Evolutionary conservation across 2,113 vertebrate genomes (phyloP), one percentile per base, ranked within the genome.

Genomic region (Madoqua kirkii): DNA sequence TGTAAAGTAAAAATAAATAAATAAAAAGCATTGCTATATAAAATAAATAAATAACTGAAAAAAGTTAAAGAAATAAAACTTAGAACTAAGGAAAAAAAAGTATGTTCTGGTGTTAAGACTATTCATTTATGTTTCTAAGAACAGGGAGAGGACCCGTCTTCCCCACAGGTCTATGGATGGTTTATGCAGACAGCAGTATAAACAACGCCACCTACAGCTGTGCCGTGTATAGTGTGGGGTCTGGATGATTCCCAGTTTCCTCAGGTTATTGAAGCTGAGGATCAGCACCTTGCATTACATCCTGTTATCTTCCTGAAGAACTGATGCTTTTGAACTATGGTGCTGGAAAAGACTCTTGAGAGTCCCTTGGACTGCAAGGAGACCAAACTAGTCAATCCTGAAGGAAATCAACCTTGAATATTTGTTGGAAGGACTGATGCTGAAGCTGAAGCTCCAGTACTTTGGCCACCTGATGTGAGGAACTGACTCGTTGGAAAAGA

Each of bases 181-280:
- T 87, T 87, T 40, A n/a, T 5, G 6, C 2, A n/a, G 74, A 64
- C 2, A 48, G 10, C 7, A 5, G 0, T 54, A 17, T 33, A 19
- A 60, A 14, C 2, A 17, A 27, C 0, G 0, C 25, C 27, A 57
- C 87, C 79, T 89, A 12, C 8, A 14, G 17, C 19, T 92, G 91
- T 60, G 17, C 74, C 9, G 40, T 52, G 23, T 52, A 7, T 40
- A n/a, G 31, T 14, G 71, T 54, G 67, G 1, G 1, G 19, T 14
- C 90, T 78, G 1, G 6, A 17, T 52, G 50, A 55, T 50, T 36
- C 31, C 36, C 11, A 19, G 23, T 50, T 76, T 67, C 55, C 76
- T 67, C 15, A 48, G 3, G 6, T 64, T n/a, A 19, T 13, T 83
- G 40, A 81, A 57, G 10, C 54, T 25, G 19, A 91, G 55, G 52